Base-by-base conservation (phyloP, 2,113 vertebrate species). In the Cinclus mexicanus region DNA sequence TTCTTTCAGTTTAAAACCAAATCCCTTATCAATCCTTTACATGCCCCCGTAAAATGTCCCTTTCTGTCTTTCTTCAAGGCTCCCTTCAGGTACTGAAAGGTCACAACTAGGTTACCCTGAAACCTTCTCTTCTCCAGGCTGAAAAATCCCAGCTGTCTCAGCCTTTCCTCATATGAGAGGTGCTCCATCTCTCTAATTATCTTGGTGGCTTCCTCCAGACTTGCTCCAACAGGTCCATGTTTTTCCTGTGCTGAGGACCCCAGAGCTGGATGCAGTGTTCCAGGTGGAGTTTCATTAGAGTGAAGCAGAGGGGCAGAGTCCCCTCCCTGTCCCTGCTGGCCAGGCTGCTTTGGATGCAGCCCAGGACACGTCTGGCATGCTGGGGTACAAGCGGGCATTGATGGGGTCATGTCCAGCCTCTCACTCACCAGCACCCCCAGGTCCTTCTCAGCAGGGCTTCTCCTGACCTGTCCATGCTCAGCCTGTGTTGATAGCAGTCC, bases 321-420 rank as follows among this genome's bases (percentile, higher is more conserved):
- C 4, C 10, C 14, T 33, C 26, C 3, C 18, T 37, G 0, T 1
- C 15, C 33, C 18, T 44, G 22, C 31, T 72, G 59, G 0, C 31
- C 50, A 37, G 0, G 0, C 10, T 65, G 35, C 25, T 88, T 64
- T 37, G 11, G 31, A 37, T 33, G 57, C 24, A 64, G 42, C 16
- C 14, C 25, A 49, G 56, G 25, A 56, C 18, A 72, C 0, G 0
- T 9, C 13, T 80, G 59, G 8, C 18, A 50, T 29, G 72, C 14
- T 42, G 67, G 7, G 14, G 3, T 31, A 9, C 1, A 2, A 37
- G 26, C 26, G 31, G 25, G 6, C 21, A 19, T 10, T 3, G 3
- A 5, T 31, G 18, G 25, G 21, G 21, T 26, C 13, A 18, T 33
- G 14, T 50, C 42, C 68, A 81, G 14, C 6, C 12, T 81, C 52